phyloP scores from a whole-genome alignment of 1,140 invertebrate genomes.

The Drosophila simulans region DNA sequence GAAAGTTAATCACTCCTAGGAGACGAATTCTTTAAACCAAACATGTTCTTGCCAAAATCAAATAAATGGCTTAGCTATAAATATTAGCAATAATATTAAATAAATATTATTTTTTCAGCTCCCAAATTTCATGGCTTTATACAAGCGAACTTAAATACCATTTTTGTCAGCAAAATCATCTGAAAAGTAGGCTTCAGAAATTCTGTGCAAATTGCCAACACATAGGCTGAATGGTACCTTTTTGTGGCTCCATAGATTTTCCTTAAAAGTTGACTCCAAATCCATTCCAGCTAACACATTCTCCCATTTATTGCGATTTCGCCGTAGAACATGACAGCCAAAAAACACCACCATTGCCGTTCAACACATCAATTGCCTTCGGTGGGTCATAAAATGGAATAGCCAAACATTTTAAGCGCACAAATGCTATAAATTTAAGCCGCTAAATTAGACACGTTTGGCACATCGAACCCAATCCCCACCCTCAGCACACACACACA shows the following conservation, averaged over 20 bases:
- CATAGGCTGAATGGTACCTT: background rate
- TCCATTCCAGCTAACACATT: constrained; percentile 20
- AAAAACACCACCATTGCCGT: constrained; percentile 13
- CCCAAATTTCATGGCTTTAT: background rate
- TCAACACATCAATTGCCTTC: constrained; percentile 50
- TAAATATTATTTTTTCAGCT: background rate
- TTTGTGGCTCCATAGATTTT: constrained; percentile 20
- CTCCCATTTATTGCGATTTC: constrained; percentile 15
- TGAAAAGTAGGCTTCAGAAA: constrained; percentile 12
- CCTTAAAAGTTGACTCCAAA: constrained; percentile 36
- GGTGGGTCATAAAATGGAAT: constrained; percentile 69
- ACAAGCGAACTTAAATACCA: background rate
- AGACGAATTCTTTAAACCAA: too few relatives aligned
- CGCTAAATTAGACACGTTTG: constrained; percentile 77
- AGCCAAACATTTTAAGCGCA: constrained; percentile 73
- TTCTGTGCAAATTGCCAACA: constrained; percentile 19
- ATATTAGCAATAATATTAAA: too few relatives aligned
- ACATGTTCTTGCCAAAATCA: too few relatives aligned
- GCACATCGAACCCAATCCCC: constrained; percentile 47
- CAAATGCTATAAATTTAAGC: constrained; percentile 77
- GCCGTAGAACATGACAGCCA: constrained; percentile 10
- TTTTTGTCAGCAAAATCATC: background rate
- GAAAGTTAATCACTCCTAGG: background rate
- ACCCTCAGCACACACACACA: constrained; percentile 11
- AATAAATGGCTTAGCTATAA: too few relatives aligned